A percentile compares a stretch with the other conserved stretches of the same genome.
phyloP scores from a whole-genome alignment of 2,113 vertebrate species.

The Machaerirhynchus nigripectus region DNA sequence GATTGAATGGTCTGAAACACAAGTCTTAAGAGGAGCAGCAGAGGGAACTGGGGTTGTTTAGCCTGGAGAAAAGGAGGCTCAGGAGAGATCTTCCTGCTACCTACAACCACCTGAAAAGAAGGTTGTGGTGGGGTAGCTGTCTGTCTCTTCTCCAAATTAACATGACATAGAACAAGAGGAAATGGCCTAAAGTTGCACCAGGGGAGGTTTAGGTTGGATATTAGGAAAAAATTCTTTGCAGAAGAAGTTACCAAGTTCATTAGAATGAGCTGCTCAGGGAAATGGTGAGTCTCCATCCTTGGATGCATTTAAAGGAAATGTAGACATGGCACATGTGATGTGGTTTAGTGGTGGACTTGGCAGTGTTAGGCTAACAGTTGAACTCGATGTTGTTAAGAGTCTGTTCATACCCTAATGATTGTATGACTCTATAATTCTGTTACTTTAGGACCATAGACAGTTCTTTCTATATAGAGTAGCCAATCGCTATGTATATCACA shows the following conservation, averaged over 20 bases:
- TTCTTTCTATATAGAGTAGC: not conserved
- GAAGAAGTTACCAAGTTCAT: not conserved
- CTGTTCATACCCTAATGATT: not conserved
- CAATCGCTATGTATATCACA: not conserved
- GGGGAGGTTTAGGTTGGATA: not conserved
- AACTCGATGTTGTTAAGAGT: not conserved
- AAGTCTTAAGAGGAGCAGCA: not conserved
- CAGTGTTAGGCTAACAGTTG: not conserved
- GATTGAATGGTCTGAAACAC: not conserved
- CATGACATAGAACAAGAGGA: not conserved
- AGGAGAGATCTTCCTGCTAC: not conserved
- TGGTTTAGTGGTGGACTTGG: not conserved
- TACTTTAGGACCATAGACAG: not conserved
- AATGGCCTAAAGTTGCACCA: not conserved
- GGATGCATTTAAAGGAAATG: not conserved
- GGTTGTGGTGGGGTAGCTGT: not conserved
- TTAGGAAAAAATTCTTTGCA: not conserved
- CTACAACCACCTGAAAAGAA: not conserved
- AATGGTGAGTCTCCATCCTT: not conserved
- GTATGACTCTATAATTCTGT: not conserved
- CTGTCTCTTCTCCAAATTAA: not conserved
- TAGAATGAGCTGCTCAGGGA: not conserved
- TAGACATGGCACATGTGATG: too few species aligned
- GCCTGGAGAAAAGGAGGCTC: not conserved
- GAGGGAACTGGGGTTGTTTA: not conserved